Base-by-base conservation (phyloP, 1,140 invertebrate genomes). In the Leptopilina boulardi region DNA sequence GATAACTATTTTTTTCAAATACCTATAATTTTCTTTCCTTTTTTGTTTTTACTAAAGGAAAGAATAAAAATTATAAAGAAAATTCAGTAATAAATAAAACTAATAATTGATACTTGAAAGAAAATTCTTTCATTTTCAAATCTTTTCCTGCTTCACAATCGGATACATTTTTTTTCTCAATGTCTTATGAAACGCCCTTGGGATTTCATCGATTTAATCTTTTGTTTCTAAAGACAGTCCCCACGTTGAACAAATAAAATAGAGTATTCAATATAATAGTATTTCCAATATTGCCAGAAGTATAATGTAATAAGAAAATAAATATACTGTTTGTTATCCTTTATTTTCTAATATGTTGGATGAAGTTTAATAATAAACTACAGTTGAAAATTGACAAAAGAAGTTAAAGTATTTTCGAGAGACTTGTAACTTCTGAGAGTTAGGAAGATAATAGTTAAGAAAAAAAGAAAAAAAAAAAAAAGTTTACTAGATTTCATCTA, bases 141-240 rank as follows among this genome's bases (percentile, higher is more conserved):
- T 30, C 13, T 66, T 6, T 30, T 30, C 19, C 15, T 30, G 10
- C 15, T 3, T 66, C 23, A 10, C 0, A 66, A 66, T 30, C 15
- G 2, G 23, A 4, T 30, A 8, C 10, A 30, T 66, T 30, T 59
- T n/a, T n/a, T 2, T 34, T 66, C 23, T 2, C 26, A 18, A 6
- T 66, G 11, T 34, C 23, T 34, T 34, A 30, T 66, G 23, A 8
- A 30, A 23, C 47, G 59, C 59, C 59, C 23, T 66, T 34, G 59
- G 59, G 59, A 66, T 15, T 30, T 66, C 26, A 30, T 34, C 26
- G 59, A 30, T 34, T 66, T 13, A 34, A 66, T 66, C 59, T 66
- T n/a, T 30, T 66, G 23, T 66, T 66, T 66, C 23, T 30, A 23
- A 66, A 66, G 59, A 66, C 26, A 8, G 13, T 66, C 47, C 47